Evolutionary conservation across 2,113 vertebrate species (phyloP).

Genomic region (Prunella fulvescens): DNA sequence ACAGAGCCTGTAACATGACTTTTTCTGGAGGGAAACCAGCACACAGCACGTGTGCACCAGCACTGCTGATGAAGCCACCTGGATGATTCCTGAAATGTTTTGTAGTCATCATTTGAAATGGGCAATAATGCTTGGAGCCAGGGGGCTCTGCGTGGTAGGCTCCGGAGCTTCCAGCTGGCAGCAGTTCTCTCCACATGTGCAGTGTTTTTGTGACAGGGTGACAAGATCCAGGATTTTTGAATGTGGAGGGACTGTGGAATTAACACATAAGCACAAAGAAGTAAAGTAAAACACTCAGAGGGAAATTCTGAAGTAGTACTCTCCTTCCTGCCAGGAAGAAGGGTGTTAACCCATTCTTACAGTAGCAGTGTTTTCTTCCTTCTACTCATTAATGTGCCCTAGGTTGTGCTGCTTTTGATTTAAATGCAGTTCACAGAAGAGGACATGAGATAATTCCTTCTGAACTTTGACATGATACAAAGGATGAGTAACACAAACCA

Average conservation of each 20-base stretch:
- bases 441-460: neutral
- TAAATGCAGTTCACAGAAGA: neutral
- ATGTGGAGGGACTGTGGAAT: neutral
- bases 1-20: neutral
- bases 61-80: neutral
- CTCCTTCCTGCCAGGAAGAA: neutral
- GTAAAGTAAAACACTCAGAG: neutral
- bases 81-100: neutral
- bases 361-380: neutral
- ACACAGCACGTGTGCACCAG: neutral
- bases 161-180: neutral
- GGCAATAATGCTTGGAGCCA: neutral
- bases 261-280: neutral
- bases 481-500: neutral
- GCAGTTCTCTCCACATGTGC: neutral
- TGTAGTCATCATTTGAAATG: neutral
- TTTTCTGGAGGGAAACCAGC: neutral
- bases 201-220: neutral
- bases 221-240: neutral
- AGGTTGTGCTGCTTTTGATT: neutral
- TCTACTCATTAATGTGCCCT: fast-evolving
- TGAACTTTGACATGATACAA: neutral
- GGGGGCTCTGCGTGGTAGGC: fast-evolving
- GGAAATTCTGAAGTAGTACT: neutral
- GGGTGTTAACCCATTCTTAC: neutral